phyloP scores from a whole-genome alignment of 2,797 vertebrate genomes.

The Squalus acanthias region DNA sequence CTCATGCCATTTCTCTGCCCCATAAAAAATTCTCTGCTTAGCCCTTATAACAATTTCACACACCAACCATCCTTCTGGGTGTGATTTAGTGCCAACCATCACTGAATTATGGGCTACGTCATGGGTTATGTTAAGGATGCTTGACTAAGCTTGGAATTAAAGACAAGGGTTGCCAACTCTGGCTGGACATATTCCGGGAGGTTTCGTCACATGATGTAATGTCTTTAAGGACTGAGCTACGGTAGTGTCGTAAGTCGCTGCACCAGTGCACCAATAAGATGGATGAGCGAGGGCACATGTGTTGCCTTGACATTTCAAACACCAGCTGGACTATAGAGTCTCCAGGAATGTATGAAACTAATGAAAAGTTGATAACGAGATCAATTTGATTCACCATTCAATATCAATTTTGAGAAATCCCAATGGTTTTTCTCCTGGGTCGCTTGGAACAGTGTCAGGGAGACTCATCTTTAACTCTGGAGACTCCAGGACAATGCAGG shows the following conservation, averaged over 20 bases:
- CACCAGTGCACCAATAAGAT: not conserved
- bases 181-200: not conserved
- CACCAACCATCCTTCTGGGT: not conserved
- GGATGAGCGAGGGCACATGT: not conserved
- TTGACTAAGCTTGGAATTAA: not conserved
- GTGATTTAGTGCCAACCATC: not conserved
- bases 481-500: not conserved
- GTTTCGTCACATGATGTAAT: not conserved
- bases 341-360: not conserved
- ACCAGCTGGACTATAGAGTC: not conserved
- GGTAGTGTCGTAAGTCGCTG: not conserved
- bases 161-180: not conserved
- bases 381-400: not conserved
- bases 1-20: not conserved
- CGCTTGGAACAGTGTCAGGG: not conserved
- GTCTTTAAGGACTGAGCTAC: not conserved
- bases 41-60: not conserved
- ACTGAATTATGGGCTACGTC: not conserved
- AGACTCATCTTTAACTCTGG: not conserved
- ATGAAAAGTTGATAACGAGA: not conserved
- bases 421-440: not conserved
- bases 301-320: not conserved
- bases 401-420: not conserved
- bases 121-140: not conserved
- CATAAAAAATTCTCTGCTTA: not conserved